These are phyloP conservation scores for Mongoloraphidia duomilia DNA, from an alignment of 2,888 invertebrate genomes.

Conservation along the genomic window DNA sequence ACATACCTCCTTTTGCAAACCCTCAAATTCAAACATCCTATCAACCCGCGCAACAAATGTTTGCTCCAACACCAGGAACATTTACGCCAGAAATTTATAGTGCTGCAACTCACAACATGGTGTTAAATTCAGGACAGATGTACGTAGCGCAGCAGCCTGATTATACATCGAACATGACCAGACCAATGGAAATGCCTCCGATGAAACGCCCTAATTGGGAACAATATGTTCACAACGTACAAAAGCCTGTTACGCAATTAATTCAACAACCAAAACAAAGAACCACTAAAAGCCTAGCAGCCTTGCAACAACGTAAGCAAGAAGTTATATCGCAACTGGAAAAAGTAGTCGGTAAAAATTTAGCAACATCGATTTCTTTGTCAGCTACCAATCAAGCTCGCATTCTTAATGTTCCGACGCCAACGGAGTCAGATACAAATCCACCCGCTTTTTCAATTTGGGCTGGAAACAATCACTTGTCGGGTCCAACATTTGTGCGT, in stretches of 20 bases:
- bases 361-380: conserved; percentile 28
- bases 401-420: neutral
- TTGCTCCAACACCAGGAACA: conserved; percentile 21
- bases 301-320: conserved; percentile 43
- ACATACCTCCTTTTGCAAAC: conserved; percentile 11
- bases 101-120: conserved; percentile 21
- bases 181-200: conserved; percentile 21
- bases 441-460: conserved; percentile 21
- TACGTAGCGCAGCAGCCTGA: conserved; percentile 12
- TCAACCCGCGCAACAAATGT: conserved; percentile 23
- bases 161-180: conserved; percentile 25
- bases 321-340: conserved; percentile 46
- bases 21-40: conserved; percentile 17
- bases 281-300: conserved; percentile 37
- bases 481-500: conserved; percentile 30
- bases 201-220: conserved; percentile 11
- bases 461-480: conserved; percentile 19
- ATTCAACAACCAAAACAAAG: conserved; percentile 20
- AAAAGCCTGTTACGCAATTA: conserved; percentile 19
- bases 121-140: conserved; percentile 14
- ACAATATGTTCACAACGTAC: conserved; percentile 11
- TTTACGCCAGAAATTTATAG: conserved; percentile 25
- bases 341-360: conserved; percentile 39
- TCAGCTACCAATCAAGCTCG: conserved; percentile 27
- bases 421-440: neutral